Conservation (phyloP, 2,113 vertebrate genomes). For the Theristicus caerulescens region DNA sequence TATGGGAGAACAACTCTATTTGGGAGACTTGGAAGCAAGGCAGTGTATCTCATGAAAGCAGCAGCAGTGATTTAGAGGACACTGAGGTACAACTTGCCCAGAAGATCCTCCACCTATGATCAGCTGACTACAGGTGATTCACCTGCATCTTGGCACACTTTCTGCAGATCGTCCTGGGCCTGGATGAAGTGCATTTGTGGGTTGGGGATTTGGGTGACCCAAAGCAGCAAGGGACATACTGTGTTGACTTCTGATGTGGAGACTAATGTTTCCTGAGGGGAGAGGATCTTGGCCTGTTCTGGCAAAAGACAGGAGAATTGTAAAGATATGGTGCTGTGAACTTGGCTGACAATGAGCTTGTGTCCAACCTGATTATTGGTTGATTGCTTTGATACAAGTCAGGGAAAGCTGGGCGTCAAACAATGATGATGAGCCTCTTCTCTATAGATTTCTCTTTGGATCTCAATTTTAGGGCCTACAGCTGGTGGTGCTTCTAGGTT, state of each 20-base stretch:
- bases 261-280: neutral
- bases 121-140: neutral
- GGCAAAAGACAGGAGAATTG: neutral
- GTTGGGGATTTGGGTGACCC: neutral
- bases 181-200: neutral
- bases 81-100: neutral
- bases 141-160: rapidly evolving
- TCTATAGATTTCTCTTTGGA: neutral
- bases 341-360: neutral
- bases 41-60: neutral
- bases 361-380: neutral
- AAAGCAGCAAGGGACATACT: neutral
- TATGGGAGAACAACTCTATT: neutral
- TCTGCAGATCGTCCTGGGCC: neutral
- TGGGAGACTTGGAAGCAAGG: neutral
- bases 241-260: neutral
- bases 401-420: neutral
- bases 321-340: neutral
- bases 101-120: neutral
- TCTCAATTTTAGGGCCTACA: neutral
- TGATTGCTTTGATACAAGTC: neutral
- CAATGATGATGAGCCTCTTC: neutral
- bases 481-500: neutral
- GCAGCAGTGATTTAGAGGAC: neutral
- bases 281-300: neutral